Conservation (phyloP, 2,113 vertebrate genomes). For the Perca schrenkii region DNA sequence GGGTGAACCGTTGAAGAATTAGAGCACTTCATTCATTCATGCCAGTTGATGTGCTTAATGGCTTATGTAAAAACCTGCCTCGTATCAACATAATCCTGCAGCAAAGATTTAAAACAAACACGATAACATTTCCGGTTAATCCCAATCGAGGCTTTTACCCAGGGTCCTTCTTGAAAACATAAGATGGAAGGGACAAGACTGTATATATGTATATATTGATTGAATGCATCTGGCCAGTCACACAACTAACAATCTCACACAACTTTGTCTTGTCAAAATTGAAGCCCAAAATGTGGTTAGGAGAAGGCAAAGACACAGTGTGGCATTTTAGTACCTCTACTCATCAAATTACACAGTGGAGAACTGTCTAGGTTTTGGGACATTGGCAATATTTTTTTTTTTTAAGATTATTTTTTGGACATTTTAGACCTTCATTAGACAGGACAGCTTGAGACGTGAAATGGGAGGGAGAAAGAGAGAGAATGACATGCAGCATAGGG, state of each 20-base stretch:
- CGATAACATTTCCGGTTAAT: slow-evolving; percentile 50
- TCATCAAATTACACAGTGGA: background rate
- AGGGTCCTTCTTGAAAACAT: background rate
- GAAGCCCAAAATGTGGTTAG: background rate
- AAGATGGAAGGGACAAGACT: background rate
- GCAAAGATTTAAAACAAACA: slow-evolving; percentile 55
- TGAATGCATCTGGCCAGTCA: background rate
- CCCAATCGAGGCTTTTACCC: slow-evolving; percentile 31
- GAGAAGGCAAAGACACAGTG: background rate
- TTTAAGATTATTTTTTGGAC: no score
- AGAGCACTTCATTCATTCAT: slow-evolving; percentile 20
- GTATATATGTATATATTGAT: background rate
- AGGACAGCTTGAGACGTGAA: no score
- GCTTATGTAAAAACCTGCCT: slow-evolving; percentile 66
- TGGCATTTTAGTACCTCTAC: background rate
- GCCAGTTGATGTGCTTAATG: slow-evolving; percentile 61
- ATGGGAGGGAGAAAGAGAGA: no score
- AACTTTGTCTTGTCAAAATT: no score
- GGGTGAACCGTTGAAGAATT: slow-evolving; percentile 34
- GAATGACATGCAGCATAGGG: no score
- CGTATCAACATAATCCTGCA: slow-evolving; percentile 64
- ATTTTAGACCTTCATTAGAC: no score
- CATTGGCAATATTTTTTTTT: no score
- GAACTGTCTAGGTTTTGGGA: background rate
- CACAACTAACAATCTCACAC: background rate